Evolutionary conservation across 1,140 invertebrate genomes (phyloP), one percentile per base, ranked within the genome.

Genomic region (Dufourea novaeangliae): DNA sequence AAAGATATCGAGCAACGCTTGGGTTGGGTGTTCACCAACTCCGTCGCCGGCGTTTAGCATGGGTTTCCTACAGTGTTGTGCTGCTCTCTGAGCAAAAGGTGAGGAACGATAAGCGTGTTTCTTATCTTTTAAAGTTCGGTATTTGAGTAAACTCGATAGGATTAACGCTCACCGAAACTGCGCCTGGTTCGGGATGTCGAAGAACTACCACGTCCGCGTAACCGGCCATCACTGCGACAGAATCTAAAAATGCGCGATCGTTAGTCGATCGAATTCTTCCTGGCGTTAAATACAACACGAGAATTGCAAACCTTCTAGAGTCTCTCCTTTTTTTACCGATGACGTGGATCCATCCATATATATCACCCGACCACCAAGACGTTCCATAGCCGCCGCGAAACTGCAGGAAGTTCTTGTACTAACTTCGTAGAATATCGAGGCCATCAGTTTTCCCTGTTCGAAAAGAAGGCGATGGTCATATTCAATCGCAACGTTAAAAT

Each of bases 31-130:
- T 93, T 99, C 98, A 0, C 99, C 99, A 7, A 97, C 94, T 32
- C 99, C 99, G 93, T 99, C 98, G 20, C 99, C 99, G 34, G 98
- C 99, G 94, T 99, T 99, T 44, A 99, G 96, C 6, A 99, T 91
- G 0, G 99, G 98, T 87, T 97, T 98, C 1, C 96, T 94, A 86
- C 95, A 96, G 74, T 96, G 95, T 20, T 95, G 93, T 0, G 97
- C 95, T 22, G 97, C 98, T 86, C 94, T 94, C 97, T 98, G 82
- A 34, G 80, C 14, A 69, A 1, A 8, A 1, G 12, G 20, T 20
- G 8, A 10, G 1, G 2, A 27, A 37, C 2, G 20, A 52, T 39
- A n/a, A 50, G 6, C 0, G 10, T 8, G 11, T 20, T n/a, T 29
- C 8, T 22, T 27, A 14, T 17, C 11, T 22, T 52, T n/a, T 52